phyloP scores from a whole-genome alignment of 2,113 vertebrate genomes.

The Vulpes ferrilata region DNA sequence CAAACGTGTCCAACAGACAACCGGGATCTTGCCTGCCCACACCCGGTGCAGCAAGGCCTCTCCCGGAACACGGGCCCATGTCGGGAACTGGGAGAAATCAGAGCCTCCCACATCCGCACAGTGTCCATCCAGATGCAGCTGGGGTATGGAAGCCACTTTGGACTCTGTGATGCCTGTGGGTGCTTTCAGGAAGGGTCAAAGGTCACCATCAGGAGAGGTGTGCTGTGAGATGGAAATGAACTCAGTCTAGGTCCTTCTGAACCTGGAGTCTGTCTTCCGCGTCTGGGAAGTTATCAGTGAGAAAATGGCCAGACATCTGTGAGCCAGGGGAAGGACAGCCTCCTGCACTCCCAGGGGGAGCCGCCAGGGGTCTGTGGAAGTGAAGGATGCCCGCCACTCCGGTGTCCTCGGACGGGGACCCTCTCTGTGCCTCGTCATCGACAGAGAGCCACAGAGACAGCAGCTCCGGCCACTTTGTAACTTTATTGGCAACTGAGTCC shows the following conservation, averaged over 20 bases:
- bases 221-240: accelerated
- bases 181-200: neutral
- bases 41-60: accelerated
- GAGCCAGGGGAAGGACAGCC: neutral
- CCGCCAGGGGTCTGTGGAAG: neutral
- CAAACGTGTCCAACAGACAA: neutral
- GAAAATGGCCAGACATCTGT: accelerated
- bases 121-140: accelerated
- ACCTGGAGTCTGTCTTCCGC: neutral
- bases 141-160: neutral
- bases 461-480: accelerated
- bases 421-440: accelerated
- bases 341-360: neutral
- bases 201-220: neutral
- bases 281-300: accelerated
- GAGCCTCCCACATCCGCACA: accelerated
- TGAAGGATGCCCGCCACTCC: accelerated
- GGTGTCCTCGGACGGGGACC: accelerated
- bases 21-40: neutral
- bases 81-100: neutral
- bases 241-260: neutral
- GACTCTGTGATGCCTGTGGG: neutral
- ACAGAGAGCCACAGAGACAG: accelerated
- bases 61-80: accelerated
- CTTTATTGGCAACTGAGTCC: neutral